A percentile compares a stretch with the other conserved stretches of the same genome.
Evolutionary conservation across 2,113 vertebrate genomes (phyloP).

Genomic region (Abramis brama): DNA sequence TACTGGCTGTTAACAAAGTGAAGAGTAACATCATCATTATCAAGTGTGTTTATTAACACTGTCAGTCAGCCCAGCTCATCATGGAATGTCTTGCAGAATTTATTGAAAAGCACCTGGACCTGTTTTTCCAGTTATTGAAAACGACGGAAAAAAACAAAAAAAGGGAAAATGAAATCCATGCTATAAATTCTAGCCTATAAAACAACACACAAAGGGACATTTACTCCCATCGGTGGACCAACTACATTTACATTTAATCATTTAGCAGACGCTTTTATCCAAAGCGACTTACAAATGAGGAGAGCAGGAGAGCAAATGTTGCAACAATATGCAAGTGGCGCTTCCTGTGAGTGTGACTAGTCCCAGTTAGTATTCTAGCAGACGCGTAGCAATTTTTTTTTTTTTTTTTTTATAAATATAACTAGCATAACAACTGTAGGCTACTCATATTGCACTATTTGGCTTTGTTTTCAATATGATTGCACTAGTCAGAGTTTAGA

Average conservation of each 20-base stretch:
- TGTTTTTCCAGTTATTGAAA: slow-evolving; percentile 21
- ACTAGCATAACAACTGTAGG: not conserved
- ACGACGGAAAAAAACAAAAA: not conserved
- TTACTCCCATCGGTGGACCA: not conserved
- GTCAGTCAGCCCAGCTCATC: not conserved
- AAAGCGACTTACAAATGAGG: no score
- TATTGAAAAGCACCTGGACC: not conserved
- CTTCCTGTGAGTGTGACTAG: no score
- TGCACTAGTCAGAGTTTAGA: no score
- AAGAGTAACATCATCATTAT: not conserved
- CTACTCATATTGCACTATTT: not conserved
- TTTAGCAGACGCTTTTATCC: no score
- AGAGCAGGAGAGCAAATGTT: no score
- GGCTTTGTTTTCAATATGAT: no score
- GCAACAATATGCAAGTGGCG: no score
- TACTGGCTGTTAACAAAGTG: not conserved
- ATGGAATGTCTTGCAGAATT: not conserved
- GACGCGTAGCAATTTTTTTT: no score
- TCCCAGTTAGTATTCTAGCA: no score
- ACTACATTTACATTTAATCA: no score
- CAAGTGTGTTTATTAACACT: not conserved
- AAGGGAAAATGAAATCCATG: not conserved
- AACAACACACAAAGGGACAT: not conserved
- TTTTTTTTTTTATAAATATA: not conserved
- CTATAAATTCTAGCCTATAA: not conserved